Percentiles rank a stretch among this genome's conserved stretches.
These are phyloP conservation scores for Monoplex corrugatus DNA, from an alignment of 2,888 invertebrate genomes.

Conservation along the genomic window DNA sequence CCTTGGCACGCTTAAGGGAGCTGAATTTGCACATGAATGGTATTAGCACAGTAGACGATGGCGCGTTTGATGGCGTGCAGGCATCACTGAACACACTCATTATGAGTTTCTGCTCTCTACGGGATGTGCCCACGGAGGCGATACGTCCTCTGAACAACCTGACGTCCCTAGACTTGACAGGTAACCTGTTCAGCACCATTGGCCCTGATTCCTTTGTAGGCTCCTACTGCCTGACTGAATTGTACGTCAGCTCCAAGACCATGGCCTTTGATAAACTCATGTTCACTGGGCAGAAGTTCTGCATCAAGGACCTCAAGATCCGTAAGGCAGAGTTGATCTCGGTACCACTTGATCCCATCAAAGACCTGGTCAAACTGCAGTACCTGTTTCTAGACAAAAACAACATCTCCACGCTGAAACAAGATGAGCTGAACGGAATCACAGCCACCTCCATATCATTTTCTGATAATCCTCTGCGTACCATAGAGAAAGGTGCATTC, in stretches of 20 bases:
- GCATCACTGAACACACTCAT: constrained; percentile 46
- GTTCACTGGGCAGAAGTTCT: constrained; percentile 53
- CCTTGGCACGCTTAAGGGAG: constrained; percentile 43
- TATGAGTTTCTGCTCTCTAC: constrained; percentile 48
- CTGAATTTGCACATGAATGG: constrained; percentile 49
- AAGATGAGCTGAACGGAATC: constrained; percentile 52
- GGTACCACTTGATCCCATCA: constrained; percentile 53
- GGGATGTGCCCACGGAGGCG: constrained; percentile 52
- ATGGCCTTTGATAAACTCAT: constrained; percentile 48
- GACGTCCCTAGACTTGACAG: constrained; percentile 53
- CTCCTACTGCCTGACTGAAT: constrained; percentile 50
- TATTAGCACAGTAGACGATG: constrained; percentile 31
- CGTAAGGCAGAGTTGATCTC: constrained; percentile 48
- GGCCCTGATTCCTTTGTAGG: constrained; percentile 48
- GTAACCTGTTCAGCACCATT: constrained; percentile 50
- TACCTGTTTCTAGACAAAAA: constrained; percentile 56
- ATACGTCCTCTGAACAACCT: constrained; percentile 48
- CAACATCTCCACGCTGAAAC: constrained; percentile 49
- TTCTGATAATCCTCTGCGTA: constrained; percentile 49
- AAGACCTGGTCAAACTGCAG: constrained; percentile 46
- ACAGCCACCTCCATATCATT: constrained; percentile 53
- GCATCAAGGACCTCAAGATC: constrained; percentile 54
- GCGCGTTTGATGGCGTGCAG: constrained; percentile 53
- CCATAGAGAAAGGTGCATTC: constrained; percentile 55
- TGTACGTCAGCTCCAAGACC: constrained; percentile 50